Evolutionary conservation across 2,113 vertebrate species (phyloP).

Genomic region (Indicator maculatus): DNA sequence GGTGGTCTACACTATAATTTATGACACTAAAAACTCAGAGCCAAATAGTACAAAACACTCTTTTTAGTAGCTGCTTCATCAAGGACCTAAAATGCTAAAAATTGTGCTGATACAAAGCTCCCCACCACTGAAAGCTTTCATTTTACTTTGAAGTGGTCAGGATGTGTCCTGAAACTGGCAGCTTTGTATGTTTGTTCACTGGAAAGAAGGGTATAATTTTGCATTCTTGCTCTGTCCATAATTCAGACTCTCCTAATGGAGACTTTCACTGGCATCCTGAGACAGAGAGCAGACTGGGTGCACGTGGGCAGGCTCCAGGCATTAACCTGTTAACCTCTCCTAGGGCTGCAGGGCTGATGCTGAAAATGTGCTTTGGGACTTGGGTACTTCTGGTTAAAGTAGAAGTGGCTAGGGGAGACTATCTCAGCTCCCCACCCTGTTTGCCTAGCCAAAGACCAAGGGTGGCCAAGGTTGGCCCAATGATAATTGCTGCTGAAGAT

Average conservation of each 20-base stretch:
- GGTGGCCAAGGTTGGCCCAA: neutral
- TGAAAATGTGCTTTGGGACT: neutral
- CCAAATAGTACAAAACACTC: neutral
- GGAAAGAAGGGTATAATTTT: neutral
- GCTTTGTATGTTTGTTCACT: constrained; percentile 8
- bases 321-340: neutral
- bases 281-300: neutral
- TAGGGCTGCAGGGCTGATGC: neutral
- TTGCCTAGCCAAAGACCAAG: neutral
- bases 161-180: neutral
- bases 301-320: fast-evolving
- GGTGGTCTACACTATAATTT: neutral
- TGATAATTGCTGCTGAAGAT: neutral
- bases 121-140: neutral
- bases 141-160: constrained; percentile 7
- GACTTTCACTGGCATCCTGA: neutral
- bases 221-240: neutral
- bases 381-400: neutral
- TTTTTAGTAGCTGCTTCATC: neutral
- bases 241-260: neutral
- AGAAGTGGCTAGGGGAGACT: neutral
- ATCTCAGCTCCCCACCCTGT: fast-evolving
- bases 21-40: neutral
- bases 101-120: neutral
- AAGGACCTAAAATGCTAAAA: neutral